Conservation (phyloP, 2,888 invertebrate genomes). For the Patella pellucida region DNA sequence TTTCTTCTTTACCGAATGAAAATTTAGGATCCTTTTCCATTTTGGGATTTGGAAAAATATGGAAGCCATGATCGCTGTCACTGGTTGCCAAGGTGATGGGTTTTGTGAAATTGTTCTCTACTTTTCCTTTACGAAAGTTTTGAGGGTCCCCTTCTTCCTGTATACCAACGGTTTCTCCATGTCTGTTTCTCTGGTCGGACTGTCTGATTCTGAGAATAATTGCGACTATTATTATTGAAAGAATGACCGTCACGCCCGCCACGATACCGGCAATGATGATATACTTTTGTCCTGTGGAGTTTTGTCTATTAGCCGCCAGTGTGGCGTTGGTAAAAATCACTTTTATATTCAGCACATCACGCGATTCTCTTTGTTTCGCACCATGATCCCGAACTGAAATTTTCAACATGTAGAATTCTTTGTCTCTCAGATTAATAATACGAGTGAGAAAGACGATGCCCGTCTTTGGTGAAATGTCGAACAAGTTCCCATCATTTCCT, state of each 20-base stretch:
- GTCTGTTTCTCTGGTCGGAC: conserved; percentile 18
- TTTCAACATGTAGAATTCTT: conserved; percentile 81
- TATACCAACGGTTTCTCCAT: conserved; percentile 35
- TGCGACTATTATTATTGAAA: conserved; percentile 35
- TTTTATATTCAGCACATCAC: conserved; percentile 31
- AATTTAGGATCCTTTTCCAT: conserved; percentile 17
- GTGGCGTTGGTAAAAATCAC: conserved; percentile 38
- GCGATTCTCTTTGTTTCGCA: conserved; percentile 77
- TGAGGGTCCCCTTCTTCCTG: conserved; percentile 40
- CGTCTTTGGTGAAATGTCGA: conserved; percentile 91
- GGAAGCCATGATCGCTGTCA: background rate
- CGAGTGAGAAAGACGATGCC: conserved; percentile 89
- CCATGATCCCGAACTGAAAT: conserved; percentile 93
- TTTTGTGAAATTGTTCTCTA: conserved; percentile 30
- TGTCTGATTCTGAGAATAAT: conserved; percentile 33
- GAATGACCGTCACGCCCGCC: conserved; percentile 35
- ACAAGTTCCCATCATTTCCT: conserved; percentile 92
- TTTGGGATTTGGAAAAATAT: conserved; percentile 8
- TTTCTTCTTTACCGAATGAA: conserved; percentile 16
- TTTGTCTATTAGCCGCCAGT: conserved; percentile 23
- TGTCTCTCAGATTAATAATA: conserved; percentile 86
- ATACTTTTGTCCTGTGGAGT: conserved; percentile 29
- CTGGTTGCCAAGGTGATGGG: conserved; percentile 22
- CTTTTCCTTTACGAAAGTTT: conserved; percentile 29
- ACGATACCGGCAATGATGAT: conserved; percentile 37